A percentile compares a stretch with the other conserved stretches of the same genome.
Conservation (phyloP, 2,113 vertebrate species). For the Psammodynastes pulverulentus region DNA sequence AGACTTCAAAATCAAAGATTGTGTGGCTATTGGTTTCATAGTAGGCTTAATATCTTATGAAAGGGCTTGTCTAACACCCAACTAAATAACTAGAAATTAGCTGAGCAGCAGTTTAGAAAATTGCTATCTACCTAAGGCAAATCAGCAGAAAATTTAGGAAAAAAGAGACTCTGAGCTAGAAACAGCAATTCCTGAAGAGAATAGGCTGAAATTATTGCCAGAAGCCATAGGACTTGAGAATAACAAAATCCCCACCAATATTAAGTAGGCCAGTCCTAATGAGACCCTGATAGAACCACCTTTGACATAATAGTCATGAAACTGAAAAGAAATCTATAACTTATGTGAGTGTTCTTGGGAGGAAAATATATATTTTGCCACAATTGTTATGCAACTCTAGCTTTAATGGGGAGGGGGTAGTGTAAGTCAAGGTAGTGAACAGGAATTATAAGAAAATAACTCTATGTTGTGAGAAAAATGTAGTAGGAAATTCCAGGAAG, state of each 20-base stretch:
- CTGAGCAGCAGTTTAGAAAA: neutral
- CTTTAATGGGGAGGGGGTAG: neutral
- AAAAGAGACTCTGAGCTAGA: neutral
- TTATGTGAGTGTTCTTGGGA: neutral
- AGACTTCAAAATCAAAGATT: neutral
- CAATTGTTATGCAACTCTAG: neutral
- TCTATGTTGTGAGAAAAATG: neutral
- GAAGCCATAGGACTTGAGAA: neutral
- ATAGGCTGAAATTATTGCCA: neutral
- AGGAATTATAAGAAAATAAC: neutral
- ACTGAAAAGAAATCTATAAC: neutral
- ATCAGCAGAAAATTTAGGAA: neutral
- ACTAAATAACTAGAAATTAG: neutral
- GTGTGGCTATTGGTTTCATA: neutral
- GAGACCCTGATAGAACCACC: neutral
- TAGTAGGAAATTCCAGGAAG: neutral
- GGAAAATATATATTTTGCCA: neutral
- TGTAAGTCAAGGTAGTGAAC: neutral
- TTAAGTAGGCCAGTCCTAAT: neutral
- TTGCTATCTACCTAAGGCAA: neutral
- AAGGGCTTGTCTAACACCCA: neutral
- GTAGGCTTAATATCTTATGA: neutral
- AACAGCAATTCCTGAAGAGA: neutral
- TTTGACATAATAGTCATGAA: neutral
- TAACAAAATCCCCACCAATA: neutral